Base-by-base conservation (phyloP, 2,888 invertebrate genomes). In the Tipula helvola region DNA sequence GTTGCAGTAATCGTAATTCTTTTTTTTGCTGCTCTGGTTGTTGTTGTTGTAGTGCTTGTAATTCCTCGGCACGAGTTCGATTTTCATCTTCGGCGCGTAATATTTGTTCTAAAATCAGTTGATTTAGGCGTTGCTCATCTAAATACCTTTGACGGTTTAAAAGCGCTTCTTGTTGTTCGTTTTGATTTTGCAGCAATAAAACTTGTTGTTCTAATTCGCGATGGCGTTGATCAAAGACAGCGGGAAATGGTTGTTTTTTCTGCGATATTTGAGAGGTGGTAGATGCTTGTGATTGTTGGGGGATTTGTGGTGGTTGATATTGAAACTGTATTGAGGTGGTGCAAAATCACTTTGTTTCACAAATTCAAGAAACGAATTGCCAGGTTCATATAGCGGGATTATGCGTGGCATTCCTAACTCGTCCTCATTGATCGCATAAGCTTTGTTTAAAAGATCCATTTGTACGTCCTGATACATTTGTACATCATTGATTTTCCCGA, bases 401-500 rank as follows among this genome's bases (percentile, higher is more conserved):
- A 96, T 95, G 89, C 95, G 95, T 0, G 97, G 96, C n/a, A 94
- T 90, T 0, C 97, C 97, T 39, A 93, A 93, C 88, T 95, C 95
- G 89, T 97, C 96, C 90, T 97, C 95, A 88, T 97, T 96, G 0
- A 97, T 96, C 0, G 97, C 97, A 89, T 97, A 97, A 0, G 97
- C 97, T 2, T 96, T 96, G 0, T 97, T 95, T 87, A 97, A 90
- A 0, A 97, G 94, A 89, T 95, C 96, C n/a, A n/a, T n/a, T n/a
- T n/a, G n/a, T n/a, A n/a, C n/a, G n/a, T n/a, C n/a, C n/a, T n/a
- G n/a, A n/a, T n/a, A n/a, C 86, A 97, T 96, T 90, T 96, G 96
- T 0, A 96, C 96, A 87, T 95, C 95, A 87, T 93, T 92, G 89
- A 95, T 95, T 88, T 94, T 93, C 90, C 94, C 94, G 87, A 93